phyloP scores from a whole-genome alignment of 2,113 vertebrate species.

The Ciconia boyciana region DNA sequence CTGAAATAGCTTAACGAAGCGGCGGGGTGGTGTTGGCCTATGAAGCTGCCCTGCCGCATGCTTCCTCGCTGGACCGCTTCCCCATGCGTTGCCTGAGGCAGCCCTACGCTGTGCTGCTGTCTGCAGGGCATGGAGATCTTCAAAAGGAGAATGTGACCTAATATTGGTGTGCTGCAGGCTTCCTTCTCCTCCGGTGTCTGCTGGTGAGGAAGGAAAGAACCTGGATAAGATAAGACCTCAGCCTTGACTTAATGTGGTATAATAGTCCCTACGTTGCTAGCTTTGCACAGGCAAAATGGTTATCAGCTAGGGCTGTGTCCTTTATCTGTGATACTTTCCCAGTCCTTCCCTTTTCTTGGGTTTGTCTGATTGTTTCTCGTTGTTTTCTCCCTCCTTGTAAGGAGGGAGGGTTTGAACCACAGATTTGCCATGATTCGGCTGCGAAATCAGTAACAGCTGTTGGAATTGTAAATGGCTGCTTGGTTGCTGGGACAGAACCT shows the following conservation, averaged over 20 bases:
- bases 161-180: not conserved
- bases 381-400: not conserved
- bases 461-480: constrained; percentile 21
- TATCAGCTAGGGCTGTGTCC: not conserved
- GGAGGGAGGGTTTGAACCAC: not conserved
- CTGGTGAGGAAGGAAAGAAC: not conserved
- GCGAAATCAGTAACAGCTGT: constrained; percentile 50
- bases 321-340: not conserved
- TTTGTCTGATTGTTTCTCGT: not conserved
- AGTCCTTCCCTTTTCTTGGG: not conserved
- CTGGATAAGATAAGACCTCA: not conserved
- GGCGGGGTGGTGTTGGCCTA: fast-evolving
- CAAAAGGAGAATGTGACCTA: not conserved
- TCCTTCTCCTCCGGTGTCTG: not conserved
- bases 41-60: fast-evolving
- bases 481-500: constrained; percentile 29
- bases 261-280: not conserved
- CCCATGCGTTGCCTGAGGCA: not conserved
- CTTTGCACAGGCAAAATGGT: not conserved
- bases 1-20: not conserved
- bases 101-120: not conserved
- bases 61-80: fast-evolving
- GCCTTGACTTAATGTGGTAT: fast-evolving
- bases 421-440: constrained; percentile 3
- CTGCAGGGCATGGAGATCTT: not conserved